These are phyloP conservation scores for Ostrea edulis DNA, from an alignment of 1,140 invertebrate species.

Conservation along the genomic window DNA sequence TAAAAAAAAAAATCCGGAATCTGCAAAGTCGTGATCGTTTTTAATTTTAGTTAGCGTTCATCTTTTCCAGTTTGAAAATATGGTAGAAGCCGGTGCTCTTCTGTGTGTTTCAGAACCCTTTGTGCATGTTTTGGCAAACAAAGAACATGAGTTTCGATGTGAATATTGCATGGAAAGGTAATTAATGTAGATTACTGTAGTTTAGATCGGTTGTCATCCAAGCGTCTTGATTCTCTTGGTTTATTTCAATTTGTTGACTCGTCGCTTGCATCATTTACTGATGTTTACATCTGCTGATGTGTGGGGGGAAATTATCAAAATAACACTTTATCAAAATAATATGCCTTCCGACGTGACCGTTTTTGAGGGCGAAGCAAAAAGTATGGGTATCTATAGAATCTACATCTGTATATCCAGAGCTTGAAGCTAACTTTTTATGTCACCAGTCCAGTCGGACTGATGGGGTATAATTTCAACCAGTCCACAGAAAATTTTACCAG, in stretches of 20 bases:
- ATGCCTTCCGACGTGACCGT: too few relatives aligned
- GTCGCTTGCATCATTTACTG: too few relatives aligned
- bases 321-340: too few relatives aligned
- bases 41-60: neutral
- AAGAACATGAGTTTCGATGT: conserved; percentile 49
- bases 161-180: conserved; percentile 49
- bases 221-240: neutral
- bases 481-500: too few relatives aligned
- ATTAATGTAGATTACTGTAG: neutral
- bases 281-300: too few relatives aligned
- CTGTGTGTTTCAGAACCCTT: conserved; percentile 54
- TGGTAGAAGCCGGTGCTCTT: conserved; percentile 42
- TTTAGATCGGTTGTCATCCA: neutral
- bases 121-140: conserved; percentile 52
- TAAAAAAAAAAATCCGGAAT: neutral
- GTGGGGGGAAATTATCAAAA: too few relatives aligned
- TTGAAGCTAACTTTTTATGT: too few relatives aligned
- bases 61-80: conserved; percentile 11
- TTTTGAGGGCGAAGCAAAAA: too few relatives aligned
- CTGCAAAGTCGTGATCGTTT: neutral
- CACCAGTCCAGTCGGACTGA: too few relatives aligned
- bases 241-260: neutral
- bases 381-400: too few relatives aligned
- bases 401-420: too few relatives aligned
- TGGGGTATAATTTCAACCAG: too few relatives aligned